Evolutionary conservation across 2,113 vertebrate species (phyloP), one percentile per base, ranked within the genome.

Genomic region (Phaethon lepturus): DNA sequence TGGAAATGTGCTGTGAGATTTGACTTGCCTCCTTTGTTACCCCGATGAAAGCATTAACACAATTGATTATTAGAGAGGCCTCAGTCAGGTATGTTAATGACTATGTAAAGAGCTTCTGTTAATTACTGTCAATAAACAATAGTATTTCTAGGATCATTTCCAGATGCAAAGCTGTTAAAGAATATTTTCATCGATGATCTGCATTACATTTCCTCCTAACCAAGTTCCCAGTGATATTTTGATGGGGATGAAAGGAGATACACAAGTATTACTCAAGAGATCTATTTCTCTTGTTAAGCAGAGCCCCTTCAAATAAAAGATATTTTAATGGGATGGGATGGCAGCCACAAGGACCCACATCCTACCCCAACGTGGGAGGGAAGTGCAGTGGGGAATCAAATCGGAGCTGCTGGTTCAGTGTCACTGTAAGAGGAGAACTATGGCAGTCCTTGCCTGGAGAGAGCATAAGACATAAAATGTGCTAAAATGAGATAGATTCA

Each of bases 201-300:
- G 38, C 42, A 59, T 91, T 38, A 24, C 59, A 66, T 92, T 86
- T 86, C 75, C 50, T 86, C 78, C 93, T 92, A 76, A 92, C 93
- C 79, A 96, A 49, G 40, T 76, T 92, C 56, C 53, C 71, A 8
- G 45, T 11, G 49, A 75, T 49, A 47, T 66, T 90, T 53, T 60
- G 63, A 93, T 81, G 89, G 72, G 63, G 55, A 29, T 74, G 72
- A 80, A 83, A 86, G 26, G 49, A 66, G n/a, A 59, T 28, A 45
- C 22, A 86, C 63, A 49, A 58, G 17, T 5, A 35, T 67, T 69
- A 7, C 75, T 83, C 8, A 15, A 50, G 59, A 29, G 67, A 67
- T 47, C 28, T 40, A 0, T 33, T 91, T 59, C 17, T 44, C 49
- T 33, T 3, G 8, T 74, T 89, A 81, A 89, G 50, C 8, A 11